Percentiles rank a stretch among this genome's conserved stretches.
phyloP scores from a whole-genome alignment of 2,797 vertebrate species.

The Glyptemys insculpta region DNA sequence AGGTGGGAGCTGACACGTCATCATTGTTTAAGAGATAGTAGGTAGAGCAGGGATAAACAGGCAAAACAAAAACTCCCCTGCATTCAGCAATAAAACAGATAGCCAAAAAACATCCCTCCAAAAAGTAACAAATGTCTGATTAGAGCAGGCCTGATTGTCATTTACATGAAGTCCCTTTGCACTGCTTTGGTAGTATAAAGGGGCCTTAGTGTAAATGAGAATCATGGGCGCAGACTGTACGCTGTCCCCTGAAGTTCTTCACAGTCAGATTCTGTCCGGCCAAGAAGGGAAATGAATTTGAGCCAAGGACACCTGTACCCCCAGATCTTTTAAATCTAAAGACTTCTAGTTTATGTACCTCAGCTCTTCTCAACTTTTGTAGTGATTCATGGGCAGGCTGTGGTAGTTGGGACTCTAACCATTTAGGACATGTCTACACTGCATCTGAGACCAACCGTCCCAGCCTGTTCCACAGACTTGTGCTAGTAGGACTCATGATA shows the following conservation, averaged over 20 bases:
- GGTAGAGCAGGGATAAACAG: background rate
- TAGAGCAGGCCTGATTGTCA: rapidly evolving
- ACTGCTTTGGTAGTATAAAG: background rate
- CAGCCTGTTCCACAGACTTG: no score
- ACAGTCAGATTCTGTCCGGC: background rate
- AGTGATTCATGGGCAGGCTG: background rate
- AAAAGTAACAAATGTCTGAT: background rate
- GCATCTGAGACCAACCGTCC: no score
- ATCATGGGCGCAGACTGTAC: background rate
- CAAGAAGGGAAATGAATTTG: background rate
- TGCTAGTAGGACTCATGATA: no score
- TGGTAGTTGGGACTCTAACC: background rate
- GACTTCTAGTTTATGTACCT: background rate
- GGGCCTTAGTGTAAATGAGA: background rate
- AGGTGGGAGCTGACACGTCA: background rate
- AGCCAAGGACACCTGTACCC: background rate
- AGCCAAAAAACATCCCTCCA: background rate
- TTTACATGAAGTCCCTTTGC: background rate
- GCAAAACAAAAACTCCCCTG: background rate
- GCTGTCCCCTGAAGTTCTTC: background rate
- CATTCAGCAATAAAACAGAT: rapidly evolving
- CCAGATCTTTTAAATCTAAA: background rate
- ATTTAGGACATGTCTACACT: background rate
- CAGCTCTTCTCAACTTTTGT: background rate
- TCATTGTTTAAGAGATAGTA: background rate